Conservation (phyloP, 2,888 invertebrate species). For the Eupithecia subfuscata region DNA sequence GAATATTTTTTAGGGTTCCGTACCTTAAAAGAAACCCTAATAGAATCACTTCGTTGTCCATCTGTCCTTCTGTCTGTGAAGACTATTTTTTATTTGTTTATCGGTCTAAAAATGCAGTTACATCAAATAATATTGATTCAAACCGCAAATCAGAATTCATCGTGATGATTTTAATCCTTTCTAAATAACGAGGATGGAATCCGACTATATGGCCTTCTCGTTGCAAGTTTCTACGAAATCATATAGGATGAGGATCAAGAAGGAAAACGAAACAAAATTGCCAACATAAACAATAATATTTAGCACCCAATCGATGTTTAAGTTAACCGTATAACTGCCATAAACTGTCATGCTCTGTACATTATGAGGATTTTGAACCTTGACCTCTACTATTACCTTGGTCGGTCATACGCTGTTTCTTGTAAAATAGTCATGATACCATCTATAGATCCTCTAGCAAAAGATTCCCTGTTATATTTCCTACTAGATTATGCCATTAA, state of each 20-base stretch:
- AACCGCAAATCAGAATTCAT: constrained; percentile 42
- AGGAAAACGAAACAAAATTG: constrained; percentile 47
- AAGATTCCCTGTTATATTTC: constrained; percentile 37
- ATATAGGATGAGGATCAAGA: constrained; percentile 31
- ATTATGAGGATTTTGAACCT: constrained; percentile 50
- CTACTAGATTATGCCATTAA: constrained; percentile 35
- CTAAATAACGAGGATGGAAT: constrained; percentile 35
- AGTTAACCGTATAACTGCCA: constrained; percentile 42
- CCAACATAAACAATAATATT: constrained; percentile 34
- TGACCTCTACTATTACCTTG: constrained; percentile 59
- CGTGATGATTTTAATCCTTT: constrained; percentile 37
- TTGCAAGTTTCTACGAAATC: constrained; percentile 54
- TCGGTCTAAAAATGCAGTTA: neutral
- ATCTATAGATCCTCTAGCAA: constrained; percentile 15
- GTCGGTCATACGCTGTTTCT: constrained; percentile 45
- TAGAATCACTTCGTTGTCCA: neutral
- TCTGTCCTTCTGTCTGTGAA: neutral
- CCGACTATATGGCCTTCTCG: constrained; percentile 48
- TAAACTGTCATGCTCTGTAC: constrained; percentile 44
- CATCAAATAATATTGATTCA: constrained; percentile 15
- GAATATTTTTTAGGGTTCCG: neutral
- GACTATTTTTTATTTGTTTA: neutral
- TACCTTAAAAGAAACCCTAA: neutral
- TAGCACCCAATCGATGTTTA: constrained; percentile 25
- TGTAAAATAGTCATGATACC: constrained; percentile 27